Evolutionary conservation across 2,888 invertebrate genomes (phyloP).

Genomic region (Cataglyphis albicans): DNA sequence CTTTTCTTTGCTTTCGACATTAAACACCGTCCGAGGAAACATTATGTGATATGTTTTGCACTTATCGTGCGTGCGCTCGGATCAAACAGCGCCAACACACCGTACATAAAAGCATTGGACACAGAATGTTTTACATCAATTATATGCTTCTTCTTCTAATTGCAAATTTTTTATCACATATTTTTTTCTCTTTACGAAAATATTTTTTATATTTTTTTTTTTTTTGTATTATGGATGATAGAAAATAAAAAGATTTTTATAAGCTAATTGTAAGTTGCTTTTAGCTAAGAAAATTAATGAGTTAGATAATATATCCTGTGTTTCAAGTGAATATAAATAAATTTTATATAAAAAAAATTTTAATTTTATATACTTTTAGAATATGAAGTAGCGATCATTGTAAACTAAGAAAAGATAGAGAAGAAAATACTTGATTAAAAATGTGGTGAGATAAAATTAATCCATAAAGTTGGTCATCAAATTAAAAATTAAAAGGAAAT

Average conservation of each 20-base stretch:
- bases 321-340: background rate
- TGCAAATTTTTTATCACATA: background rate
- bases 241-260: background rate
- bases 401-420: background rate
- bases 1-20: background rate
- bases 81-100: background rate
- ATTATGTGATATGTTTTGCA: background rate
- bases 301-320: background rate
- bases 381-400: background rate
- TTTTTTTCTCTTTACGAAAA: background rate
- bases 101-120: background rate
- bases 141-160: background rate
- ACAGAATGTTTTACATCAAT: background rate
- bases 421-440: background rate
- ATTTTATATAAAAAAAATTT: background rate
- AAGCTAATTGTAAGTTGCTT: background rate
- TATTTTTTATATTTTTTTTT: background rate
- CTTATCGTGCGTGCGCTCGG: background rate
- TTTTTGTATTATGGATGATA: background rate
- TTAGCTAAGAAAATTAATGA: constrained; percentile 9
- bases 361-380: background rate
- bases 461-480: background rate
- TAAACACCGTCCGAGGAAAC: background rate
- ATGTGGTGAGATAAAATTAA: background rate
- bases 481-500: background rate